Evolutionary conservation across 2,888 invertebrate species (phyloP).

Genomic region (Antitype chi): DNA sequence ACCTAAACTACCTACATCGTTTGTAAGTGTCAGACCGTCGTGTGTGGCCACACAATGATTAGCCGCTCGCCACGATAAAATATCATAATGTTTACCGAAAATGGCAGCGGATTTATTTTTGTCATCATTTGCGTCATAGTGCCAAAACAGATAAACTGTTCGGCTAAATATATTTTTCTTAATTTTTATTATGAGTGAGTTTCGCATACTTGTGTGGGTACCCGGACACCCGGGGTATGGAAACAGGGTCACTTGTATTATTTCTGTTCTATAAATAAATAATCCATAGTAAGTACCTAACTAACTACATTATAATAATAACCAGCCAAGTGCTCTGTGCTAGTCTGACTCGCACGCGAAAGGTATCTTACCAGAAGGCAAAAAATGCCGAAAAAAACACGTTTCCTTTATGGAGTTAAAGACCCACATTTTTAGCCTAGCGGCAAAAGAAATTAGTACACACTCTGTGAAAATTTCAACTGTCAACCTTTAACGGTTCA

Average conservation of each 20-base stretch:
- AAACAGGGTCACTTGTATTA: constrained; percentile 20
- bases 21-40: constrained; percentile 59
- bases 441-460: no score
- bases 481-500: no score
- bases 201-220: constrained; percentile 22
- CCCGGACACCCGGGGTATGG: constrained; percentile 1
- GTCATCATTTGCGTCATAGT: constrained; percentile 80
- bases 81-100: constrained; percentile 69
- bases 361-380: background rate
- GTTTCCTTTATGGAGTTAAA: no score
- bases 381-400: no score
- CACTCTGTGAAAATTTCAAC: no score
- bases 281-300: background rate
- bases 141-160: constrained; percentile 74
- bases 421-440: no score
- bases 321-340: background rate
- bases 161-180: constrained; percentile 43
- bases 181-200: constrained; percentile 37
- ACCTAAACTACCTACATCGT: background rate
- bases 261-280: background rate
- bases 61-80: constrained; percentile 62
- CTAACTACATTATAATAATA: no score
- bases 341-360: background rate
- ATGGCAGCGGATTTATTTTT: constrained; percentile 72
- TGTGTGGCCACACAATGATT: constrained; percentile 75